Percentiles rank a stretch among this genome's conserved stretches.
Evolutionary conservation across 2,888 invertebrate genomes (phyloP).

Genomic region (Pollenia amentaria): DNA sequence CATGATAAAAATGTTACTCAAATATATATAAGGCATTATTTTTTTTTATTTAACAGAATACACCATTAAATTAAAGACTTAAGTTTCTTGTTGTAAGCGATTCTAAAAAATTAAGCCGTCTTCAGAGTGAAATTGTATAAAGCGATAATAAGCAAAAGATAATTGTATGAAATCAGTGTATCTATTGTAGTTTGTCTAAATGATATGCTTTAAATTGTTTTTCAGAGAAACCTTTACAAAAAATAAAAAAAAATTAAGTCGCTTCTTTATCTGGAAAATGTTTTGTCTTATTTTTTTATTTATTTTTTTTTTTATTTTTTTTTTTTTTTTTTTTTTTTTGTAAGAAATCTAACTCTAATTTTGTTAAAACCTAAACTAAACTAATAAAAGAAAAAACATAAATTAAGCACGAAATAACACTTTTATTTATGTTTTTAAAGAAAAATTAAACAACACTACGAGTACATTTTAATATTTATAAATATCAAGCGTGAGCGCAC

Average conservation of each 20-base stretch:
- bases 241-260: slow-evolving; percentile 37
- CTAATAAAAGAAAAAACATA: slow-evolving; percentile 47
- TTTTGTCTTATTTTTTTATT: slow-evolving; percentile 16
- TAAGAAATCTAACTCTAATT: slow-evolving; percentile 17
- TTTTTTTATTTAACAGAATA: too few species aligned
- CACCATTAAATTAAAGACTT: too few species aligned
- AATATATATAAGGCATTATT: too few species aligned
- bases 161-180: not conserved
- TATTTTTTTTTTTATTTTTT: slow-evolving; percentile 7
- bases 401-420: slow-evolving; percentile 69
- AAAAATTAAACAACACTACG: slow-evolving; percentile 5
- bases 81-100: too few species aligned
- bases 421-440: slow-evolving; percentile 44
- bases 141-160: too few species aligned
- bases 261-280: slow-evolving; percentile 40
- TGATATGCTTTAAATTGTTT: not conserved
- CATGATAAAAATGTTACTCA: too few species aligned
- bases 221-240: not conserved
- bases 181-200: not conserved
- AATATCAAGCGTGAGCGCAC: slow-evolving; percentile 18
- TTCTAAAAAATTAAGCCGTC: too few species aligned
- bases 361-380: slow-evolving; percentile 19
- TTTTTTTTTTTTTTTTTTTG: slow-evolving; percentile 14
- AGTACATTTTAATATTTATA: slow-evolving; percentile 17
- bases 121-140: too few species aligned